A percentile compares a stretch with the other conserved stretches of the same genome.
phyloP scores from a whole-genome alignment of 2,113 vertebrate species.

The Tachycineta bicolor region DNA sequence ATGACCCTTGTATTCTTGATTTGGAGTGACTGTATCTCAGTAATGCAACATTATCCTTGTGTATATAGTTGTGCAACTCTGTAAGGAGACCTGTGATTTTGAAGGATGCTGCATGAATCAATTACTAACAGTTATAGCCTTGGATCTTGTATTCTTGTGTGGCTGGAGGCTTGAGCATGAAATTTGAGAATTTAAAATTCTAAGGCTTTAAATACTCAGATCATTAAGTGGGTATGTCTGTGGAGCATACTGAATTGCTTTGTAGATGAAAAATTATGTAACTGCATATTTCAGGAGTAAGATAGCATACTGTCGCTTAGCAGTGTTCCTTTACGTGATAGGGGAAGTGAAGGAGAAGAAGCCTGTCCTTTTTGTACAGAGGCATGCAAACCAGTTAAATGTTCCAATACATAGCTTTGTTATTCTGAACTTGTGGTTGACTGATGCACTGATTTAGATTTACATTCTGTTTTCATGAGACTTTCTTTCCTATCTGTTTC shows the following conservation, averaged over 20 bases:
- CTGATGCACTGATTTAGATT: background rate
- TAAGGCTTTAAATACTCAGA: background rate
- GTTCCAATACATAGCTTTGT: background rate
- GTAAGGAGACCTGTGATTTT: background rate
- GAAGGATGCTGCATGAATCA: background rate
- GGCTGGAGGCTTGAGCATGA: background rate
- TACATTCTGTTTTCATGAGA: background rate
- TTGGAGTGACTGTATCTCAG: background rate
- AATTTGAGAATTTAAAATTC: background rate
- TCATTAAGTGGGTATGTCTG: background rate
- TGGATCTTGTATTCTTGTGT: background rate
- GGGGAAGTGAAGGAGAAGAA: background rate
- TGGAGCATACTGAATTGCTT: background rate
- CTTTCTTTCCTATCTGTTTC: background rate
- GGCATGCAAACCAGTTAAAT: background rate
- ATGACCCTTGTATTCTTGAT: background rate
- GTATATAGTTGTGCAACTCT: background rate
- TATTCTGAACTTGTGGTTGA: background rate
- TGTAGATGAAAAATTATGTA: background rate
- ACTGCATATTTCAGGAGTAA: background rate
- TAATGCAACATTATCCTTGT: background rate
- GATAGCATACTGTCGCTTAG: background rate
- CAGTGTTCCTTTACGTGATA: background rate
- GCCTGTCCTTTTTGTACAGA: background rate
- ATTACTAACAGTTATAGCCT: background rate